Base-by-base conservation (phyloP, 2,797 vertebrate species). In the Chaetodon trifasciatus region DNA sequence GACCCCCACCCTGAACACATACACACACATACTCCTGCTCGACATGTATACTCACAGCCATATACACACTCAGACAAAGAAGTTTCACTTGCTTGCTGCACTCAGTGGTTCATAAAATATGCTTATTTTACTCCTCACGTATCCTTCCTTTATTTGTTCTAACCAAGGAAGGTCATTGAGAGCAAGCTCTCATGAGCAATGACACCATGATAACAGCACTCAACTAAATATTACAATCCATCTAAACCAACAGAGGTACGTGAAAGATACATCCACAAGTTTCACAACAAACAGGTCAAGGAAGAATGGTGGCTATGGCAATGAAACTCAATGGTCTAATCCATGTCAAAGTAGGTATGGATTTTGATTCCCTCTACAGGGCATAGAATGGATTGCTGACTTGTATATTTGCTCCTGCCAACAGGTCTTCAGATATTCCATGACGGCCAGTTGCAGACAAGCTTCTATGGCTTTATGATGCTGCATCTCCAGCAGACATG, bases 91-190 rank as follows among this genome's bases (percentile, higher is more conserved):
- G 67, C 69, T 47, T n/a, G 65, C 74, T 85, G 68, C 78, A 35
- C 47, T 78, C 84, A 24, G 47, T 37, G 81, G 61, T 87, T 82
- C 68, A 87, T 88, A 75, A 91, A 90, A 83, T 21, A 58, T 53
- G 50, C 58, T 64, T 39, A 3, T 88, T 91, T 94, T 92, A 93
- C 92, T 84, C 65, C 85, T 89, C 72, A 61, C 87, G 90, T 80
- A 71, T 92, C 42, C 13, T 8, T 44, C 42, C 42, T 44, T 13
- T 44, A 44, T 44, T 44, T 44, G 13, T 13, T 9, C 8, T 9
- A 13, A 44, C 42, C 42, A 44, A 2, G 15, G 12, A 50, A 50
- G 19, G 47, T 9, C 47, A 50, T 50, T 17, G 47, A 50, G 47
- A 44, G 42, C 12, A 44, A 44, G 42, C 13, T 44, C 13, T 32